Evolutionary conservation across 2,113 vertebrate species (phyloP).

Genomic region (Mobula hypostoma): DNA sequence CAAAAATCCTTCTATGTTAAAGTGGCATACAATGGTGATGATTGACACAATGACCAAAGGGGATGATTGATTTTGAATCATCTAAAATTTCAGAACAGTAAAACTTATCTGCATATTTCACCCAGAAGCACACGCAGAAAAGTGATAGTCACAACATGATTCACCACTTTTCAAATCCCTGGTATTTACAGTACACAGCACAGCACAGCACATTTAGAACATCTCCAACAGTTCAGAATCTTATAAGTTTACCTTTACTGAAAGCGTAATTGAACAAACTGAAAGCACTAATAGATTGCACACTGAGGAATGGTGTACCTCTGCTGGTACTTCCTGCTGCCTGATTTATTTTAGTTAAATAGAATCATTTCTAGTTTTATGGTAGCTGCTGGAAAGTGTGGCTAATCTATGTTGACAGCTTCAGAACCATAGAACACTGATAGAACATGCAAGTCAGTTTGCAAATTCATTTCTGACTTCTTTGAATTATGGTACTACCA

Average conservation of each 20-base stretch:
- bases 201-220: background rate
- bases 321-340: constrained; percentile 54
- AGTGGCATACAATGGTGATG: background rate
- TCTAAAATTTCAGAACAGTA: background rate
- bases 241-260: constrained; percentile 33
- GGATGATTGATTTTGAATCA: background rate
- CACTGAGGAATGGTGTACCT: constrained; percentile 49
- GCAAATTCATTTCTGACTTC: constrained; percentile 42
- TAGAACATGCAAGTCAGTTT: constrained; percentile 46
- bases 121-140: background rate
- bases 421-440: constrained; percentile 50
- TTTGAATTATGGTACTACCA: constrained; percentile 38
- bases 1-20: background rate
- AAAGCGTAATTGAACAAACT: constrained; percentile 40
- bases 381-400: constrained; percentile 41
- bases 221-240: background rate
- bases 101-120: background rate
- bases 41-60: background rate
- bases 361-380: constrained; percentile 51
- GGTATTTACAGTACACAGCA: background rate
- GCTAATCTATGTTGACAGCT: constrained; percentile 61
- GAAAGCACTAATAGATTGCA: constrained; percentile 49
- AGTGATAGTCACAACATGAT: background rate
- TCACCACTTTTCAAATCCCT: background rate
- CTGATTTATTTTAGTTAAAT: constrained; percentile 41